Base-by-base conservation (phyloP, 23 tunicate species). In the Pegea sp. region DNA sequence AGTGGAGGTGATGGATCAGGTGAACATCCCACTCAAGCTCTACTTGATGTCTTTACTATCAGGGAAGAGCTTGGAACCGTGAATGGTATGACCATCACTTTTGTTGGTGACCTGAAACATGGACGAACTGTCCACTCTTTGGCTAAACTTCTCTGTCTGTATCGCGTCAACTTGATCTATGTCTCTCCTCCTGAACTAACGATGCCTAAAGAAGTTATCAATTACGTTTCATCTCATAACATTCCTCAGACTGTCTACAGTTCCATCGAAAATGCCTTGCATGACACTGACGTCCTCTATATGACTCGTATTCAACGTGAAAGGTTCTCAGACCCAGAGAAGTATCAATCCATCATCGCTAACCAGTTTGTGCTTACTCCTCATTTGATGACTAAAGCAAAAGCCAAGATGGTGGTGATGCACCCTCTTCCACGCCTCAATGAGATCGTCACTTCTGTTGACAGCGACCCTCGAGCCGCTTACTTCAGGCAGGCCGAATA, bases 11-110 rank as follows among this genome's bases (percentile, higher is more conserved):
- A 84, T 33, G 95, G 84, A 22, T 65, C 52, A 6, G 81, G 95
- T 33, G 95, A 84, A 59, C 95, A 84, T 53, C 95, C 95, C 22
- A 84, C 95, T 0, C 95, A 84, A 31, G 95, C 95, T 21, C 53
- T 84, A 58, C 62, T 84, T 24, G 95, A 84, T 43, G 95, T 84
- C 11, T 84, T 84, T 46, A 84, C 95, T 3, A 84, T 84, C 0
- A 26, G 95, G 54, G 95, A 84, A 54, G 95, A 84, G 34, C 74
- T 84, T 42, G 95, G 95, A 43, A 84, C 95, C 5, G 95, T 84
- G 22, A 84, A 84, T 48, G 95, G 84, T 31, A 84, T 73, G 95
- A 84, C 84, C 6, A 48, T 73, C 44, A 73, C 81, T 3, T 20
- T 81, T 52, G 94, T 81, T 25, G 94, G 94, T 4, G 94, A 81